Evolutionary conservation across 2,888 invertebrate genomes (phyloP).

Genomic region (Plagodis dolabraria): DNA sequence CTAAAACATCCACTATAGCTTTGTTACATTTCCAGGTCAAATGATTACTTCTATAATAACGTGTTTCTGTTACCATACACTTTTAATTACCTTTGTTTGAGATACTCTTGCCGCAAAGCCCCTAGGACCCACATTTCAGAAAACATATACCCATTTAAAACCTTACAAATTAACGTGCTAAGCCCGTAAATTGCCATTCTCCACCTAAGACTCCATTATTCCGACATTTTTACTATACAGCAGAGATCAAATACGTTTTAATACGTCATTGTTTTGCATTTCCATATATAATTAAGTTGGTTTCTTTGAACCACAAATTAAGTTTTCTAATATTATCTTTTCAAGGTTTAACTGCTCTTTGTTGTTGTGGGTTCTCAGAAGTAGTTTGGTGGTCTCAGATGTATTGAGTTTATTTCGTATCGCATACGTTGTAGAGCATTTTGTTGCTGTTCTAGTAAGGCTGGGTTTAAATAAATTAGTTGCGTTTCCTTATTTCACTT

Average conservation of each 20-base stretch:
- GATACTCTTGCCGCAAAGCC: background rate
- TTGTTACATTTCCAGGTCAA: too few species aligned
- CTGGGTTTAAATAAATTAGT: background rate
- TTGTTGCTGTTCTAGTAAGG: background rate
- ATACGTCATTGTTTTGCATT: conserved; percentile 25
- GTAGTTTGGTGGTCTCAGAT: conserved; percentile 7
- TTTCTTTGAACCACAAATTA: conserved; percentile 41
- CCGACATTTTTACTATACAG: conserved; percentile 2
- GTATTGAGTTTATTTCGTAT: background rate
- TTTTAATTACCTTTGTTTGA: too few species aligned
- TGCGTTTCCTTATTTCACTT: background rate
- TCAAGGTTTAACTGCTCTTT: conserved; percentile 32
- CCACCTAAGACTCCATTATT: conserved; percentile 5
- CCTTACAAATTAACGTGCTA: conserved; percentile 2
- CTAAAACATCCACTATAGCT: too few species aligned
- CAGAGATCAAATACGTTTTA: conserved; percentile 18
- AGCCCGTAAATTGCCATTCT: conserved; percentile 10
- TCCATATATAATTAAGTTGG: conserved; percentile 45
- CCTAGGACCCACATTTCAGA: conserved; percentile 11
- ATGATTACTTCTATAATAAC: too few species aligned
- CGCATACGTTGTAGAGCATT: background rate
- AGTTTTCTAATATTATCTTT: conserved; percentile 42
- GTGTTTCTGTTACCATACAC: too few species aligned
- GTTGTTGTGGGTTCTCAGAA: conserved; percentile 33
- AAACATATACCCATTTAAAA: conserved; percentile 1